Evolutionary conservation across 2,113 vertebrate species (phyloP).

Genomic region (Labeo catla): DNA sequence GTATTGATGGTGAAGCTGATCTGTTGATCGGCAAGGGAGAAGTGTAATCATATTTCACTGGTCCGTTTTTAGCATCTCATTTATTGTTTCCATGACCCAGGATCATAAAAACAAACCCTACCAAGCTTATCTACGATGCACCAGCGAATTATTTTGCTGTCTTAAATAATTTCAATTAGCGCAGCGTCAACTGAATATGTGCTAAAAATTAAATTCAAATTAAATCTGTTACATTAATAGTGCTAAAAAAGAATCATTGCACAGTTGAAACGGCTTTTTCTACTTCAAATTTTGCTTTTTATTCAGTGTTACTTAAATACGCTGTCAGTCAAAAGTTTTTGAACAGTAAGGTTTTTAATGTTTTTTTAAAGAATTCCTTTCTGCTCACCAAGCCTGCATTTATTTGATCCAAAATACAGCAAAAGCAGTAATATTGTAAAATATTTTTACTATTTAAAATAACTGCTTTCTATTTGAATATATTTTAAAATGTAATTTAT

Average conservation of each 20-base stretch:
- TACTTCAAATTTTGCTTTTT: neutral
- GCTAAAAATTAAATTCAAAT: neutral
- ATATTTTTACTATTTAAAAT: no score
- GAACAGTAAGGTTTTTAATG: no score
- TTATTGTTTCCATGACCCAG: neutral
- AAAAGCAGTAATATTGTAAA: no score
- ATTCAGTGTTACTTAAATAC: neutral
- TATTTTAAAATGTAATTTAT: no score
- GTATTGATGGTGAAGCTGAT: constrained; percentile 20
- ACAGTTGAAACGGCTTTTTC: neutral
- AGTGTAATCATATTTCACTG: constrained; percentile 5
- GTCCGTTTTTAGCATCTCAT: neutral
- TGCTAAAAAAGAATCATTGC: neutral
- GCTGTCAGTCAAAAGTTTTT: no score
- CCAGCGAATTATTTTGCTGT: neutral
- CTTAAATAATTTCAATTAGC: constrained; percentile 6
- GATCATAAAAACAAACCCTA: constrained; percentile 9
- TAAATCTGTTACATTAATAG: neutral
- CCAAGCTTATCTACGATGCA: neutral
- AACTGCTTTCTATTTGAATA: no score
- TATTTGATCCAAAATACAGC: no score
- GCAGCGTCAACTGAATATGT: neutral
- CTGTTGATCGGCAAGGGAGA: neutral
- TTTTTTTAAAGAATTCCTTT: no score
- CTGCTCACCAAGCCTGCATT: no score